Conservation (phyloP, 2,888 invertebrate genomes). For the Endotricha flammealis region DNA sequence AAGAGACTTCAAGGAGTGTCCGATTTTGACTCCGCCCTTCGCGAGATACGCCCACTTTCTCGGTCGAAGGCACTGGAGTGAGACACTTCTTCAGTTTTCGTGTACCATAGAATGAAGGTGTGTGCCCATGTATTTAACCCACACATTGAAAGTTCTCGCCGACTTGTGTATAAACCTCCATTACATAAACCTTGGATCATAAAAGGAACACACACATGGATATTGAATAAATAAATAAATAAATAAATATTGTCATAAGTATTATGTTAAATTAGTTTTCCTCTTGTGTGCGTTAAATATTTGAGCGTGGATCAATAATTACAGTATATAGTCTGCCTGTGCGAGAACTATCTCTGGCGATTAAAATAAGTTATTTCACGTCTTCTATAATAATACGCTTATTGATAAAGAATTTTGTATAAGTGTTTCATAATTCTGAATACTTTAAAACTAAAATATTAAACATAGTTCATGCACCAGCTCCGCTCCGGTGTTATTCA, state of each 20-base stretch:
- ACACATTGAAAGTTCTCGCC: slow-evolving; percentile 8
- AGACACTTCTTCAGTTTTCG: slow-evolving; percentile 61
- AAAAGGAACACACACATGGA: neutral
- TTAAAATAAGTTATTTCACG: no score
- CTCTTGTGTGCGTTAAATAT: slow-evolving; percentile 19
- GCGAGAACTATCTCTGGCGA: no score
- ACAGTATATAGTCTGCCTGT: slow-evolving; percentile 10
- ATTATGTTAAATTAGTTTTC: neutral
- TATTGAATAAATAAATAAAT: no score
- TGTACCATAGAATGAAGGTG: slow-evolving; percentile 45
- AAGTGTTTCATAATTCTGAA: no score
- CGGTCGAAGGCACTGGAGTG: slow-evolving; percentile 45
- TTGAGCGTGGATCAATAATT: slow-evolving; percentile 28
- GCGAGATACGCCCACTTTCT: slow-evolving; percentile 64
- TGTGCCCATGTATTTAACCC: slow-evolving; percentile 23
- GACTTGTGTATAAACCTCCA: neutral
- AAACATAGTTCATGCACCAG: no score
- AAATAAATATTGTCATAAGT: neutral
- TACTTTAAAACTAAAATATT: no score
- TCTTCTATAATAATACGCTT: no score
- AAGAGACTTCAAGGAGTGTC: slow-evolving; percentile 75
- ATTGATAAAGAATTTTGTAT: no score
- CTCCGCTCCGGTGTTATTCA: no score
- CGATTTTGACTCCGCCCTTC: slow-evolving; percentile 61
- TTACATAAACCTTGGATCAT: neutral